Base-by-base conservation (phyloP, 2,113 vertebrate species). In the Paramisgurnus dabryanus region DNA sequence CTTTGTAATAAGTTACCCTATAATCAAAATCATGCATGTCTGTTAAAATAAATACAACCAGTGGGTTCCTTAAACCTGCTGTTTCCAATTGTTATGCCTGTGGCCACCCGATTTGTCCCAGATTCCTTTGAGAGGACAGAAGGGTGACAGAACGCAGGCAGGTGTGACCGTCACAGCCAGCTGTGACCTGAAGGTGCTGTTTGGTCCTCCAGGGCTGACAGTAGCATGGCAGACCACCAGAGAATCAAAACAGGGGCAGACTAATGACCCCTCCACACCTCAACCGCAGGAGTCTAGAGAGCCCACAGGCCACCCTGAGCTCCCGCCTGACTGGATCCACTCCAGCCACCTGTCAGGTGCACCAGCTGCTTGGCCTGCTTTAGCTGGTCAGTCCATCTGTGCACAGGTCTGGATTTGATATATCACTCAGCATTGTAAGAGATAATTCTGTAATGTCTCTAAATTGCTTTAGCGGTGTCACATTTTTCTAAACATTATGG, bases 331-430 rank as follows among this genome's bases (percentile, higher is more conserved):
- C 79, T 83, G 84, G 79, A 78, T 64, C 9, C 11, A 7, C 50
- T 72, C 84, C 84, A 85, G 81, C 65, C 60, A 70, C 75, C 84
- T 83, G 84, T 79, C 81, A 85, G 69, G 67, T 55, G 53, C 75
- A 50, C 81, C 79, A 78, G 84, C 69, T 85, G 81, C 79, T 74
- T 74, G 75, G 74, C 74, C 66, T 58, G 74, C 71, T 71, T 66
- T 68, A 85, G 79, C 69, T 71, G 57, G 41, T 57, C 74, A 66
- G 78, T 79, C 84, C 81, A 85, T 83, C 81, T 85, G 84, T 27
- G 75, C 75, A 47, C 66, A 45, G 58, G 76, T 43, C 77, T 68
- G 80, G 69, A 15, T 73, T 78, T 70, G 63, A 84, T 78, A 81
- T 84, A 69, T 81, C 69, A 84, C 77, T 81, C 80, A 74, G 67